phyloP scores from a whole-genome alignment of 2,888 invertebrate genomes.

The Himalopsyche kuldschensis region DNA sequence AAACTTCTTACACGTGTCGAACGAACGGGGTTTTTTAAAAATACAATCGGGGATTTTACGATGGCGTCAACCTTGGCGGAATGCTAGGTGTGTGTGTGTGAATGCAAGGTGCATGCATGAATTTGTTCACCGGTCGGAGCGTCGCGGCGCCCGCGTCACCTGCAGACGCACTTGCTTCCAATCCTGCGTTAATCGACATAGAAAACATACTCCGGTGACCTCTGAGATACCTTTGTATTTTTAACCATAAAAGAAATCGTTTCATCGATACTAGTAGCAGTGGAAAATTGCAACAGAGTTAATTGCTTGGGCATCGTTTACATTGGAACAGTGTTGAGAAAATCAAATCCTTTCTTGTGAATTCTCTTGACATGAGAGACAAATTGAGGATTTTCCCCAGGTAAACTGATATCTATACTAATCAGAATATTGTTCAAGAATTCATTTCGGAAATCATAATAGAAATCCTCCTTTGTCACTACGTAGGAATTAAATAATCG shows the following conservation, averaged over 20 bases:
- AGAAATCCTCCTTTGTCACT: too few relatives aligned
- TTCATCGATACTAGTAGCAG: neutral
- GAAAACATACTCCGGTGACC: neutral
- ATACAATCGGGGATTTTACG: neutral
- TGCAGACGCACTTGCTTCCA: neutral
- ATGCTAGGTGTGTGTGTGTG: neutral
- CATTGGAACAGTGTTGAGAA: neutral
- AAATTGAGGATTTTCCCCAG: neutral
- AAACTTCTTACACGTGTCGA: neutral
- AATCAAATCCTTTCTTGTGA: neutral
- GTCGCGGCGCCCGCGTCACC: neutral
- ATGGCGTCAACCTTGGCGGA: neutral
- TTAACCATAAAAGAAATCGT: neutral
- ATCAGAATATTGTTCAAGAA: neutral
- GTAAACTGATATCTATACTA: neutral
- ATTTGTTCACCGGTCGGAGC: neutral
- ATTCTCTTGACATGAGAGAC: neutral
- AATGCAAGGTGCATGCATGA: neutral
- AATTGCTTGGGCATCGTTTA: neutral
- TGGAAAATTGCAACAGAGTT: neutral
- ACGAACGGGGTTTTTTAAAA: neutral
- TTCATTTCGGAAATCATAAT: neutral
- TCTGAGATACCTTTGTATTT: neutral
- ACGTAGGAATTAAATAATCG: too few relatives aligned
- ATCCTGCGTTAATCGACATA: neutral